Base-by-base conservation (phyloP, 2,888 invertebrate genomes). In the Latheticus oryzae region DNA sequence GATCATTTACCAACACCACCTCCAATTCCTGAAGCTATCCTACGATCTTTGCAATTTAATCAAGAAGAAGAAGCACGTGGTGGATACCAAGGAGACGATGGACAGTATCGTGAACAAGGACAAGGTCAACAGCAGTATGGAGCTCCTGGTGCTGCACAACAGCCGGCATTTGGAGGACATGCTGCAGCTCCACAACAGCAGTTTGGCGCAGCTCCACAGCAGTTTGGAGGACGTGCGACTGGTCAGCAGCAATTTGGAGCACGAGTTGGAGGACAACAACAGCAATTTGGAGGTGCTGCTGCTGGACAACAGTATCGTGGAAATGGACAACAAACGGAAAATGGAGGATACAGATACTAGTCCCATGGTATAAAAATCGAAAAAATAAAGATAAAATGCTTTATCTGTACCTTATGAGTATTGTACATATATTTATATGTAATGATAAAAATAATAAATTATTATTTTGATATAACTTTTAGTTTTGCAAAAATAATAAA, bases 1-100 rank as follows among this genome's bases (percentile, higher is more conserved):
- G 80, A 78, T 1, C 84, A 85, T 61, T 73, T 85, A 26, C 85
- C 85, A 8, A 84, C 84, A 0, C 80, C 85, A 0, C 84, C 85
- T 0, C 84, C 84, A 21, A 83, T 85, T 62, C 84, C 85, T 0
- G 83, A 81, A 52, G 84, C 80, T 15, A 85, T 85, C 64, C 76
- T 80, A 28, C 79, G 80, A 43, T 65, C 71, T 4, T 48, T 72
- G 30, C 66, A 70, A 53, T 66, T 68, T 35, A 71, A 73, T 53
- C 53, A 67, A 21, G 68, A 66, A 12, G 70, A 71, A 24, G 74
- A 72, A 61, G 72, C 70, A 13, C 62, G 64, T 24, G 72, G 69
- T 35, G 60, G 65, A 8, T 52, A 48, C 16, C 16, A 38, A 28
- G 68, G 66, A 32, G 71, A 72, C 33, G 71, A 71, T 45, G 71